These are phyloP conservation scores for Epicampocera succincta DNA, from an alignment of 2,888 invertebrate genomes.

Conservation along the genomic window DNA sequence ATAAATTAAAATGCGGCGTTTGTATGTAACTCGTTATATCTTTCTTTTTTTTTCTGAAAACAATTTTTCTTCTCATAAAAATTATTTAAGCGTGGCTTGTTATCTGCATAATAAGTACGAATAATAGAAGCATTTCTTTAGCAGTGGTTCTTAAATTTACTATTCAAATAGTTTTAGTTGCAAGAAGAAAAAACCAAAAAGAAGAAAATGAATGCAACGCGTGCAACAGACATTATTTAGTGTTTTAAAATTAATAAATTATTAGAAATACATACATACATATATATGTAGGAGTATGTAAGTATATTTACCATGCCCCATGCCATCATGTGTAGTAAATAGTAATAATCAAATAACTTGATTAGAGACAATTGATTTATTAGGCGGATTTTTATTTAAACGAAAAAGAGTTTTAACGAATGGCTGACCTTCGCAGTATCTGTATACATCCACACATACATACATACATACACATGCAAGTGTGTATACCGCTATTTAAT, in stretches of 20 bases:
- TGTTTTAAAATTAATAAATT: slow-evolving; percentile 55
- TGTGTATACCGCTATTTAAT: neutral
- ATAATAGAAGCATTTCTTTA: slow-evolving; percentile 38
- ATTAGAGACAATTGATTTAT: slow-evolving; percentile 66
- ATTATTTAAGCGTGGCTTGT: slow-evolving; percentile 60
- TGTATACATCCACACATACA: too few relatives aligned
- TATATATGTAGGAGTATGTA: too few relatives aligned
- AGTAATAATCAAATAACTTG: slow-evolving; percentile 38
- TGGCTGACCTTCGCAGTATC: slow-evolving; percentile 1
- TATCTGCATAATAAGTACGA: slow-evolving; percentile 54
- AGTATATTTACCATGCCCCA: slow-evolving; percentile 15
- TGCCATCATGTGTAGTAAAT: neutral
- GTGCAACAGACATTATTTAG: slow-evolving; percentile 48
- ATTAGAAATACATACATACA: slow-evolving; percentile 51
- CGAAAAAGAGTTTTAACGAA: slow-evolving; percentile 38
- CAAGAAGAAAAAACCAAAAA: neutral
- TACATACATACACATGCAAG: too few relatives aligned
- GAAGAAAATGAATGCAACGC: slow-evolving; percentile 43
- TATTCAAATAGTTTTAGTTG: slow-evolving; percentile 48
- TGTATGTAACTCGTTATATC: slow-evolving; percentile 27
- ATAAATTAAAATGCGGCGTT: slow-evolving; percentile 37
- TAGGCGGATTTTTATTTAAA: slow-evolving; percentile 58
- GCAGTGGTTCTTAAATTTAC: slow-evolving; percentile 45
- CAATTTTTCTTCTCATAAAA: slow-evolving; percentile 63
- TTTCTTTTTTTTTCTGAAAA: slow-evolving; percentile 17